Evolutionary conservation across 1,140 invertebrate genomes (phyloP).

Genomic region (Diabrotica undecimpunctata): DNA sequence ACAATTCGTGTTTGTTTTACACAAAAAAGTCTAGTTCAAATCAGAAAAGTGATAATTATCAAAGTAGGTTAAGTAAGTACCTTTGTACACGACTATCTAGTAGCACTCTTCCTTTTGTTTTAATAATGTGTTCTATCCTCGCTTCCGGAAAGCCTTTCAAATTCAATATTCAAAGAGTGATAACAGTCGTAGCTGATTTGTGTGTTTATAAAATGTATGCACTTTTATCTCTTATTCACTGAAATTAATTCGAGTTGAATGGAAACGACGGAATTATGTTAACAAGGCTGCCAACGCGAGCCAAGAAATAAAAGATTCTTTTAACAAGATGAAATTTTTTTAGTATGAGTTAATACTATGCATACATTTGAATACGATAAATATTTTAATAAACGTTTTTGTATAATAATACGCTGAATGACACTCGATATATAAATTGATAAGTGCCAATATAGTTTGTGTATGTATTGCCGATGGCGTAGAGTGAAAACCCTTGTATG

Average conservation of each 20-base stretch:
- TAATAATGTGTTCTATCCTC: neutral
- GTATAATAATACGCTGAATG: no score
- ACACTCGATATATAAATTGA: no score
- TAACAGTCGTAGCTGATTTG: constrained; percentile 2
- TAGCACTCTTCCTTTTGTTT: neutral
- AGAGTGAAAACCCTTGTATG: no score
- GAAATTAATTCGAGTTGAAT: neutral
- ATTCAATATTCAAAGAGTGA: constrained; percentile 2
- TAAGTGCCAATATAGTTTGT: no score
- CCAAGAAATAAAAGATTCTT: neutral
- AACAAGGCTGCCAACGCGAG: neutral
- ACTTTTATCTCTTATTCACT: neutral
- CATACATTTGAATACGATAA: no score
- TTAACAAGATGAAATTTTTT: neutral
- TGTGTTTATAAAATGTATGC: constrained; percentile 3
- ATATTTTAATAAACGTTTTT: no score
- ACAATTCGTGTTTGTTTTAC: no score
- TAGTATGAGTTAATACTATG: neutral
- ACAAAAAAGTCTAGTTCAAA: no score
- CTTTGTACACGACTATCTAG: neutral
- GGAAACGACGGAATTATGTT: neutral
- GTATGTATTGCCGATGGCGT: no score
- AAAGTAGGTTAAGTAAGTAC: constrained; percentile 1
- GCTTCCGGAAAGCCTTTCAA: neutral
- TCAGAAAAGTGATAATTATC: neutral